Conservation (phyloP, 30 jellyfish, hydroid and myxozoan genomes). For the Phacellophora camtschatica region DNA sequence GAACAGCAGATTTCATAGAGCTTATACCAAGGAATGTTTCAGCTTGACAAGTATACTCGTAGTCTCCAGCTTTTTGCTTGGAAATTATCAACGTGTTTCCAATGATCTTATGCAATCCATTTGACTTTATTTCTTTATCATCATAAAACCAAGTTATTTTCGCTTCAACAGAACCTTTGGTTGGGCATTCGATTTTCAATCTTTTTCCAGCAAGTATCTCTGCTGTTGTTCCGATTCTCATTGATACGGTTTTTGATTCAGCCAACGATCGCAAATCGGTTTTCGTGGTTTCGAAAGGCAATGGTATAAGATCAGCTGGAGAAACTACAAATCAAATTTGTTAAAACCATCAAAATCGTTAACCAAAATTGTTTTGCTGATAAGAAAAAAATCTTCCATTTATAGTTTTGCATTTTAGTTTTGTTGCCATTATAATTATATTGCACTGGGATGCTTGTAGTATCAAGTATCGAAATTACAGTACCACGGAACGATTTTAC, state of each 20-base stretch:
- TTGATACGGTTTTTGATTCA: slow-evolving; percentile 19
- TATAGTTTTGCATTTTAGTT: no score
- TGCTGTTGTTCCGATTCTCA: slow-evolving; percentile 45
- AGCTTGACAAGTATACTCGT: slow-evolving; percentile 47
- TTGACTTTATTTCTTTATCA: slow-evolving; percentile 10
- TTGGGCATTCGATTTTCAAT: slow-evolving; percentile 64
- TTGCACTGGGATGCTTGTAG: no score
- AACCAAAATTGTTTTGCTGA: no score
- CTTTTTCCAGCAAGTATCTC: slow-evolving; percentile 42
- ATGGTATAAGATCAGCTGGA: slow-evolving; percentile 25
- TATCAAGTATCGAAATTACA: no score
- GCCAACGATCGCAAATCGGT: slow-evolving; percentile 30
- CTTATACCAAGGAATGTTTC: slow-evolving; percentile 55
- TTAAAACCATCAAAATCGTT: no score
- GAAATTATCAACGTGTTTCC: slow-evolving; percentile 8
- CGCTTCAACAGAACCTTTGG: slow-evolving; percentile 70
- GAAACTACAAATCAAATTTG: slow-evolving; percentile 22
- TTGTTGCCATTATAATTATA: no score
- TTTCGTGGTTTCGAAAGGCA: slow-evolving; percentile 11
- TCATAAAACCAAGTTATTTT: slow-evolving; percentile 56
- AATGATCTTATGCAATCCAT: not conserved
- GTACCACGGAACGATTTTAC: no score
- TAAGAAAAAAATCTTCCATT: no score
- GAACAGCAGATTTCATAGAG: slow-evolving; percentile 10
- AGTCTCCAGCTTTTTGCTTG: slow-evolving; percentile 29